A percentile compares a stretch with the other conserved stretches of the same genome.
phyloP scores from a whole-genome alignment of 2,888 invertebrate species.

The Cyclophora albipunctata region DNA sequence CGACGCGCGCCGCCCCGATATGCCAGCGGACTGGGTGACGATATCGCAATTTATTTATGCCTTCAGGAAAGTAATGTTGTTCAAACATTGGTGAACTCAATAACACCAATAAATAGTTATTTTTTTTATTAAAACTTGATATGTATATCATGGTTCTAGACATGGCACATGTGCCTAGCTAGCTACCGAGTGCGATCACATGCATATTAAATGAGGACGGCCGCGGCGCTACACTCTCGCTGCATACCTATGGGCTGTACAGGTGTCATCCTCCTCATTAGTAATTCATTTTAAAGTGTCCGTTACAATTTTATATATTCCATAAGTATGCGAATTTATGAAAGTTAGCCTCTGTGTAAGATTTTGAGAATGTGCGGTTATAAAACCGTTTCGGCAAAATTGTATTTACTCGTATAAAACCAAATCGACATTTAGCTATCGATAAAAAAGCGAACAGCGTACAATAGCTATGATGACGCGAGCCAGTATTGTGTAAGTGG shows the following conservation, averaged over 20 bases:
- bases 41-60: constrained; percentile 26
- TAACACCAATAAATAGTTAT: no score
- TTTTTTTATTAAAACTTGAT: no score
- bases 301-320: no score
- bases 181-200: constrained; percentile 35
- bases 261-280: constrained; percentile 49
- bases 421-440: no score
- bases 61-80: constrained; percentile 33
- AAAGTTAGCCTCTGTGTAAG: no score
- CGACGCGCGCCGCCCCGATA: constrained; percentile 38
- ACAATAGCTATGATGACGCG: constrained; percentile 18
- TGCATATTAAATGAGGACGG: constrained; percentile 54
- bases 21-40: constrained; percentile 39
- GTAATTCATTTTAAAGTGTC: constrained; percentile 33
- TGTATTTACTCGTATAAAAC: constrained; percentile 10
- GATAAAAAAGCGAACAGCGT: constrained; percentile 12
- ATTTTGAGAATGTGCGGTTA: no score
- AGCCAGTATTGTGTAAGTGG: constrained; percentile 5
- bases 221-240: constrained; percentile 16
- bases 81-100: constrained; percentile 8
- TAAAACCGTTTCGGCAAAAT: no score
- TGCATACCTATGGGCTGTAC: constrained; percentile 27
- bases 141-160: constrained; percentile 2
- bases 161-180: constrained; percentile 24
- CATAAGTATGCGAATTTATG: no score